Evolutionary conservation across 2,113 vertebrate species (phyloP).

Genomic region (Pithys albifrons): DNA sequence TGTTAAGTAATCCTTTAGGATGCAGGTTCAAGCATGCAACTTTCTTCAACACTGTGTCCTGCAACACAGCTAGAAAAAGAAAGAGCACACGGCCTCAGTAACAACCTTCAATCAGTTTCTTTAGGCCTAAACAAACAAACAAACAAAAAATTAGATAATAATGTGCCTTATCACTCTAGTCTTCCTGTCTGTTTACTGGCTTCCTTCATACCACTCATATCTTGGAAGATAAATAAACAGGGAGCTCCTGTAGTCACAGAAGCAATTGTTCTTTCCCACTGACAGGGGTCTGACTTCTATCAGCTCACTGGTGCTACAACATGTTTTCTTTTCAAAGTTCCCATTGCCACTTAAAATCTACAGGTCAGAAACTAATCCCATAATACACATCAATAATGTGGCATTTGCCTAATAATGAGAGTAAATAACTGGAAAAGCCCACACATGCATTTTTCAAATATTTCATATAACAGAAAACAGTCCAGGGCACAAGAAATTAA

Average conservation of each 20-base stretch:
- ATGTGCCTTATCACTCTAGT: neutral
- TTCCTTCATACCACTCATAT: conserved; percentile 1
- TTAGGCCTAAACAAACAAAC: neutral
- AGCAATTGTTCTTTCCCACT: neutral
- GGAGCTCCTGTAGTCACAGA: neutral
- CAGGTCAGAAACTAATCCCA: conserved; percentile 1
- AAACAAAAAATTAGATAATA: neutral
- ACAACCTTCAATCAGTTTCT: neutral
- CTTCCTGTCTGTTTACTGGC: conserved; percentile 31
- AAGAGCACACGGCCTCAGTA: neutral
- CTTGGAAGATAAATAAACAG: conserved; percentile 1
- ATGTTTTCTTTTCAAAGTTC: neutral
- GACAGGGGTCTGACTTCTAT: neutral
- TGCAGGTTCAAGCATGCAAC: neutral
- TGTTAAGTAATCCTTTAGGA: neutral
- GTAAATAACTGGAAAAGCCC: conserved; percentile 25
- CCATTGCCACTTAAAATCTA: neutral
- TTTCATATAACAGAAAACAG: conserved; percentile 3
- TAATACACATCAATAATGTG: neutral
- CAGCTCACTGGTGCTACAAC: neutral
- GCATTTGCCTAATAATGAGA: neutral
- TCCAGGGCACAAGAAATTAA: neutral
- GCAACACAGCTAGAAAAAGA: neutral
- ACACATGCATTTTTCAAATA: conserved; percentile 52
- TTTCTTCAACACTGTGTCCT: neutral